Evolutionary conservation across 2,797 vertebrate species (phyloP).

Genomic region (Peromyscus eremicus): DNA sequence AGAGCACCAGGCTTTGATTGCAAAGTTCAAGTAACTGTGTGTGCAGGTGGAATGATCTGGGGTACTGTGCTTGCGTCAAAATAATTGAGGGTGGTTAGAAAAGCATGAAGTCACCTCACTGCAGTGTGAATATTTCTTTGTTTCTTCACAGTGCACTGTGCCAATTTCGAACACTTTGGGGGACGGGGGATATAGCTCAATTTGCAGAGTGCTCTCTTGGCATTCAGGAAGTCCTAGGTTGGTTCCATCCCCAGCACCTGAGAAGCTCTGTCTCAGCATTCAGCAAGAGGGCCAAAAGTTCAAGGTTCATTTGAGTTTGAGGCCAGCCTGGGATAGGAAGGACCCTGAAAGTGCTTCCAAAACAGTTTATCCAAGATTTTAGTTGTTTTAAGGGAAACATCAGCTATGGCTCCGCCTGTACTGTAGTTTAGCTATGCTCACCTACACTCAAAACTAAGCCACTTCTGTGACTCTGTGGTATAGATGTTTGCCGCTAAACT

Average conservation of each 20-base stretch:
- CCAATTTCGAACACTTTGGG: constrained; percentile 7
- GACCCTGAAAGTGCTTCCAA: background rate
- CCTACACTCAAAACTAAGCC: background rate
- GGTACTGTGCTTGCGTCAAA: background rate
- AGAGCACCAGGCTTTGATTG: background rate
- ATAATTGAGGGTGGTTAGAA: background rate
- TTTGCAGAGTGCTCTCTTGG: background rate
- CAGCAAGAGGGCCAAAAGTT: background rate
- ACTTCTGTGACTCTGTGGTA: background rate
- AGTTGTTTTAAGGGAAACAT: background rate
- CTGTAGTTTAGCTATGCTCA: background rate
- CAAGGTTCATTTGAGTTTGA: background rate
- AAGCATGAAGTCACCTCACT: background rate
- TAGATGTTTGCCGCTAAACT: background rate
- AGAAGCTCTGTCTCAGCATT: background rate
- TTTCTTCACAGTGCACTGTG: background rate
- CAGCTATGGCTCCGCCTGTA: too few relatives aligned
- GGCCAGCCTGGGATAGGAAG: background rate
- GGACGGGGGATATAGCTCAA: background rate
- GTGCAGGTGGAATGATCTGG: background rate
- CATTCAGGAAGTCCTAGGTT: background rate
- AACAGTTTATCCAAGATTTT: background rate
- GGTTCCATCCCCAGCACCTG: background rate
- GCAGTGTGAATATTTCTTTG: background rate
- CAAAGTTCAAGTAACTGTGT: background rate